Evolutionary conservation across 2,888 invertebrate species (phyloP).

Genomic region (Steinernema hermaphroditum): DNA sequence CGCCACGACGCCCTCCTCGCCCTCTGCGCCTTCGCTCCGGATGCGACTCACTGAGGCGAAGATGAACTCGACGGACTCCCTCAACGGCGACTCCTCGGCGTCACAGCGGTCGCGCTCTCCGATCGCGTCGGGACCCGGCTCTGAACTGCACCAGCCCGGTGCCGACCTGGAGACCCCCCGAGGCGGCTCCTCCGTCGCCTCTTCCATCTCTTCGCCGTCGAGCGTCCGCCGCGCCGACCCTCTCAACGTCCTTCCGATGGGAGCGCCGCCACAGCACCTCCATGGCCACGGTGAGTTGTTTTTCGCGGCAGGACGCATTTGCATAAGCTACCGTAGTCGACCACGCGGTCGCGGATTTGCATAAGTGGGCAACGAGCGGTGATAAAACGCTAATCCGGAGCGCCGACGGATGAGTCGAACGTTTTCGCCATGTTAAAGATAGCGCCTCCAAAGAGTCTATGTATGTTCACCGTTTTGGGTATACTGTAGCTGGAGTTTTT

Average conservation of each 20-base stretch:
- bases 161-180: slow-evolving; percentile 27
- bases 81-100: slow-evolving; percentile 21
- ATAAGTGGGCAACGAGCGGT: not conserved
- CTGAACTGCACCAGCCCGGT: not conserved
- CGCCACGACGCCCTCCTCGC: not conserved
- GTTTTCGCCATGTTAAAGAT: slow-evolving; percentile 23
- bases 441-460: slow-evolving; percentile 21
- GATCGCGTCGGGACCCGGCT: slow-evolving; percentile 1
- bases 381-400: slow-evolving; percentile 9
- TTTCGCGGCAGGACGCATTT: not conserved
- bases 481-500: not conserved
- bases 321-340: not conserved
- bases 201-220: slow-evolving; percentile 8
- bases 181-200: slow-evolving; percentile 20
- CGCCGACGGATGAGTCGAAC: not conserved
- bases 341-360: not conserved
- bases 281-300: not conserved
- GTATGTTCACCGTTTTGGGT: not conserved
- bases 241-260: slow-evolving; percentile 1
- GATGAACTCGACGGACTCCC: slow-evolving; percentile 24
- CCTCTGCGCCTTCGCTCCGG: not conserved
- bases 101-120: slow-evolving; percentile 8
- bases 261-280: not conserved
- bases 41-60: not conserved
- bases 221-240: slow-evolving; percentile 15